phyloP scores from a whole-genome alignment of 2,888 invertebrate species.

The Watsonalla cultraria region DNA sequence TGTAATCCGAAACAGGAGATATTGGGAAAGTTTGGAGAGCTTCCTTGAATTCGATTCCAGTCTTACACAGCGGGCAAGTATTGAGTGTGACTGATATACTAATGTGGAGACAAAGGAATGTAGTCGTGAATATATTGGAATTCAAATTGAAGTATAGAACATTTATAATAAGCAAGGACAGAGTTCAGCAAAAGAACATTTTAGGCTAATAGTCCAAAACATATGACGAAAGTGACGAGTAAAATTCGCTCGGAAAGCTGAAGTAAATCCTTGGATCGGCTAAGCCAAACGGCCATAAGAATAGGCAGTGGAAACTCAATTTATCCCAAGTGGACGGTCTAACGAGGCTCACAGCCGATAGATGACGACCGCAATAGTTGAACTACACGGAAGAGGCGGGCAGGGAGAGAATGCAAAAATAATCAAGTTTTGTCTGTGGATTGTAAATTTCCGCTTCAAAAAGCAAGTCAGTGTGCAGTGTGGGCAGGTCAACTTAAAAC shows the following conservation, averaged over 20 bases:
- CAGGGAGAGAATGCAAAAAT: constrained; percentile 28
- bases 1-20: constrained; percentile 17
- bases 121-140: too few species aligned
- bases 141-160: too few species aligned
- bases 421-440: constrained; percentile 16
- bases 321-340: constrained; percentile 47
- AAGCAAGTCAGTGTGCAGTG: too few species aligned
- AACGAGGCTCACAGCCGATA: constrained; percentile 42
- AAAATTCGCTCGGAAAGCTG: constrained; percentile 17
- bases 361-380: constrained; percentile 39
- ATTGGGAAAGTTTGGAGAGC: constrained; percentile 51
- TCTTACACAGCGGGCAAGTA: constrained; percentile 1
- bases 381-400: constrained; percentile 64
- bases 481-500: background rate
- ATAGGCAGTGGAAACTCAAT: constrained; percentile 45
- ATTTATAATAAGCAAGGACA: too few species aligned
- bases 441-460: background rate
- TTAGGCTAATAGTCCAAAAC: background rate
- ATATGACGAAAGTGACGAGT: background rate
- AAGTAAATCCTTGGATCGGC: constrained; percentile 25
- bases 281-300: constrained; percentile 42
- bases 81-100: background rate
- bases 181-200: too few species aligned
- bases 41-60: constrained; percentile 25
- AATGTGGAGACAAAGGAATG: too few species aligned